A percentile compares a stretch with the other conserved stretches of the same genome.
These are phyloP conservation scores for Mormyrops boulengeri DNA, from an alignment of 2,797 vertebrate species.

Conservation along the genomic window DNA sequence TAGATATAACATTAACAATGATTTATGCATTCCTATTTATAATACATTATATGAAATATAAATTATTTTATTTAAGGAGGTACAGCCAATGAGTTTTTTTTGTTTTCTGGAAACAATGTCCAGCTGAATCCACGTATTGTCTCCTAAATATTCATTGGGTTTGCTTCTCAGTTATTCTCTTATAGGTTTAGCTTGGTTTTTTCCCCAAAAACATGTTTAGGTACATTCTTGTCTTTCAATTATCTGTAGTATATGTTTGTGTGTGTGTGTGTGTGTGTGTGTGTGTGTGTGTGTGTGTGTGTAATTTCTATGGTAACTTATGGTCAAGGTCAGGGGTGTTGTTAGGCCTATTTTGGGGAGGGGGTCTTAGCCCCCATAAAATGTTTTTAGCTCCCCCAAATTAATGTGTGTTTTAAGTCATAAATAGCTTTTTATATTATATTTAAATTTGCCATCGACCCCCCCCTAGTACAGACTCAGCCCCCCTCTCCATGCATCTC, in stretches of 20 bases:
- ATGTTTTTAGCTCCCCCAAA: neutral
- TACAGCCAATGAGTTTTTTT: neutral
- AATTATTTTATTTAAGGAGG: neutral
- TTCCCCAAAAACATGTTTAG: neutral
- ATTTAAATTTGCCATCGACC: too few relatives aligned
- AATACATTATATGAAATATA: neutral
- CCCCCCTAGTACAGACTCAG: too few relatives aligned
- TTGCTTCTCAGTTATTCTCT: neutral
- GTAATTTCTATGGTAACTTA: too few relatives aligned
- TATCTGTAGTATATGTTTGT: neutral
- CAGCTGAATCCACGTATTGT: neutral
- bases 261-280: too few relatives aligned
- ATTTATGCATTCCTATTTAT: neutral
- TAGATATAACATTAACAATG: neutral
- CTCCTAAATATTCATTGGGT: neutral
- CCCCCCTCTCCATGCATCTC: neutral
- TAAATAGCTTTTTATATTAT: too few relatives aligned
- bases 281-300: too few relatives aligned
- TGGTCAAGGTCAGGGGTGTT: too few relatives aligned
- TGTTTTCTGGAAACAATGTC: neutral
- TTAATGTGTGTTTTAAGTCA: too few relatives aligned
- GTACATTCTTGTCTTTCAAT: neutral
- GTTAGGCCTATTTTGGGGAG: too few relatives aligned
- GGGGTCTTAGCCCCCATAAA: neutral
- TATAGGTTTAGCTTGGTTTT: neutral